These are phyloP conservation scores for Epinotia nisella DNA, from an alignment of 2,888 invertebrate genomes.

Conservation along the genomic window DNA sequence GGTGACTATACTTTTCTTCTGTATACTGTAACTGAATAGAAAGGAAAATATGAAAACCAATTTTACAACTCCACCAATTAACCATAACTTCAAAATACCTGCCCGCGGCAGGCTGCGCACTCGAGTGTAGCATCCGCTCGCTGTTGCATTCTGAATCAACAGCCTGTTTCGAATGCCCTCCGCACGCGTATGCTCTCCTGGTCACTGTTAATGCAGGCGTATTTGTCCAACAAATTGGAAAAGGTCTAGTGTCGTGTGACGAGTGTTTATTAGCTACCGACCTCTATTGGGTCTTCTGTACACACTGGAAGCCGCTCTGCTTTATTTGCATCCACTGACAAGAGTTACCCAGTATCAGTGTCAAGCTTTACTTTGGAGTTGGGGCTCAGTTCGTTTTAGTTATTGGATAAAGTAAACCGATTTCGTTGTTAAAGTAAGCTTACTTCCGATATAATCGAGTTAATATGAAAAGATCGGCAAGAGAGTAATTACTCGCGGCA, in stretches of 20 bases:
- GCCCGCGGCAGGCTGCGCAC: slow-evolving; percentile 7
- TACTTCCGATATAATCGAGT: slow-evolving; percentile 13
- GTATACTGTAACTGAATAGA: neutral
- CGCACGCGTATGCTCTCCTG: slow-evolving; percentile 16
- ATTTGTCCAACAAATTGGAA: slow-evolving; percentile 49
- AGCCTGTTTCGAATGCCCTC: slow-evolving; percentile 17
- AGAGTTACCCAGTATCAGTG: neutral
- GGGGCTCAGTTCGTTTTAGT: neutral
- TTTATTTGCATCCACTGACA: slow-evolving; percentile 21
- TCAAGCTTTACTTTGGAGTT: neutral
- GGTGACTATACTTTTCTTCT: neutral
- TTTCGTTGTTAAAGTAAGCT: slow-evolving; percentile 5
- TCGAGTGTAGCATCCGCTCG: slow-evolving; percentile 27
- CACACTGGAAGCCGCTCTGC: slow-evolving; percentile 22
- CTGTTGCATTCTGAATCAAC: slow-evolving; percentile 36
- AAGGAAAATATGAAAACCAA: neutral
- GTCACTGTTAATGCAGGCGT: slow-evolving; percentile 39
- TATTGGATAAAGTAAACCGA: neutral
- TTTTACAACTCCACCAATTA: slow-evolving; percentile 26
- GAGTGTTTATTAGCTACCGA: slow-evolving; percentile 54
- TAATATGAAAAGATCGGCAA: slow-evolving; percentile 23
- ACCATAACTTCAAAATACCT: slow-evolving; percentile 7
- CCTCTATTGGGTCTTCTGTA: slow-evolving; percentile 46
- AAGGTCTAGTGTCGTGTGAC: slow-evolving; percentile 44
- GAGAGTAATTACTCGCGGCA: slow-evolving; percentile 19